Evolutionary conservation across 23 tunicate genomes (phyloP), one percentile per base, ranked within the genome.

Genomic region (Phallusia fumigata): DNA sequence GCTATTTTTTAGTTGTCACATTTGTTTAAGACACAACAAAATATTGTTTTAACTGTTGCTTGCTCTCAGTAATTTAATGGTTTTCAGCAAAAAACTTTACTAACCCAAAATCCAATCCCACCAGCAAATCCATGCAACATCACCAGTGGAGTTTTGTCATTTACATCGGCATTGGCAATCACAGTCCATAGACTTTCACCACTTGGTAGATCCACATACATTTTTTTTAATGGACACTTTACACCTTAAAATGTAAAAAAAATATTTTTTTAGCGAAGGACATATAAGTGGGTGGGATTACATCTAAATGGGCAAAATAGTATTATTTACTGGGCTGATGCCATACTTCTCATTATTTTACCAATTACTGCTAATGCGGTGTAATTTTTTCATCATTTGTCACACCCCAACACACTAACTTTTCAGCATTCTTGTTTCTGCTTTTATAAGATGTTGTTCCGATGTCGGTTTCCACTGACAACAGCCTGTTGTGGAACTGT

Each of bases 401-500:
- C 16, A 58, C 69, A 58, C 1, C 13, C 15, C 16, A 6, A 1
- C 1, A 58, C 11, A 58, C 79, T 86, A 76, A 90, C 95, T 33
- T 47, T 84, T 31, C n/a, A 91, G 77, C 88, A 91, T 83, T 64
- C 77, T 77, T 6, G 74, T 72, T 86, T 91, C 96, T 31, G 90
- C 87, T 53, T 82, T 65, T 8, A 80, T 65, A 21, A 91, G 86
- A 28, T 76, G 80, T 28, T 79, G 31, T 10, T 19, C 6, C 19
- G 90, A 86, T 40, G 96, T 86, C 31, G 96, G 96, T 52, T 76
- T 82, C 96, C 96, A 91, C 31, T 84, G 74, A 33, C 81, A 77
- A 88, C 94, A 84, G 19, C 85, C 22, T 15, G 81, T 76, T 31
- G 69, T 21, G 3, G 69, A 58, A 6, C 69, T 58, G 10, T 40